Conservation (phyloP, 1,140 invertebrate genomes). For the Apocrypta bakeri region DNA sequence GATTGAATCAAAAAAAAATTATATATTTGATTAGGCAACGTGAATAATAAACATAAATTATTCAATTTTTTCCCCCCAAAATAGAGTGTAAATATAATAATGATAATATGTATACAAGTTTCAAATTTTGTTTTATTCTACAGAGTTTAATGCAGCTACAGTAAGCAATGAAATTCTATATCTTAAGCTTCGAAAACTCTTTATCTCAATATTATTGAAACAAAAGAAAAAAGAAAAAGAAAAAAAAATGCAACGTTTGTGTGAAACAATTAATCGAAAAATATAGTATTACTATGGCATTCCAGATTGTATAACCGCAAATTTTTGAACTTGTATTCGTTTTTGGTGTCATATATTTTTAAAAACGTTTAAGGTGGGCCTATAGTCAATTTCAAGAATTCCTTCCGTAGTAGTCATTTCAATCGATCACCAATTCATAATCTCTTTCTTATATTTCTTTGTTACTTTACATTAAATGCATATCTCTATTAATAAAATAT, state of each 20-base stretch:
- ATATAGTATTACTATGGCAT: slow-evolving; percentile 46
- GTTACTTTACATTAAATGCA: too few relatives aligned
- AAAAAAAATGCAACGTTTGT: background rate
- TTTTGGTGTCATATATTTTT: slow-evolving; percentile 28
- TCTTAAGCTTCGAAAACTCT: background rate
- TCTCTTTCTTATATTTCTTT: too few relatives aligned
- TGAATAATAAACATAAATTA: slow-evolving; percentile 28
- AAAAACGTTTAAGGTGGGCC: slow-evolving; percentile 15
- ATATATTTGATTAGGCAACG: slow-evolving; percentile 16
- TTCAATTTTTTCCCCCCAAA: slow-evolving; percentile 37
- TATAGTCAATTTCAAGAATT: slow-evolving; percentile 26
- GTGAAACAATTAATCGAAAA: slow-evolving; percentile 33
- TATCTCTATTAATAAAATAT: slow-evolving; percentile 17
- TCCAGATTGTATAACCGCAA: slow-evolving; percentile 27
- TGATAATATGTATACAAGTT: background rate
- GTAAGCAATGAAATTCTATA: background rate
- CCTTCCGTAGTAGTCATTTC: background rate
- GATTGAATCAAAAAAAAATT: slow-evolving; percentile 45
- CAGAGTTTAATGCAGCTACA: background rate
- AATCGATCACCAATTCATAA: background rate
- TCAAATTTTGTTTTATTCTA: slow-evolving; percentile 32
- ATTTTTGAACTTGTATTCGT: background rate
- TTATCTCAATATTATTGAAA: background rate
- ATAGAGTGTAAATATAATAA: slow-evolving; percentile 6
- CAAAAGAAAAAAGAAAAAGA: background rate